Conservation (phyloP, 2,888 invertebrate genomes). For the Agrochola lychnidis region DNA sequence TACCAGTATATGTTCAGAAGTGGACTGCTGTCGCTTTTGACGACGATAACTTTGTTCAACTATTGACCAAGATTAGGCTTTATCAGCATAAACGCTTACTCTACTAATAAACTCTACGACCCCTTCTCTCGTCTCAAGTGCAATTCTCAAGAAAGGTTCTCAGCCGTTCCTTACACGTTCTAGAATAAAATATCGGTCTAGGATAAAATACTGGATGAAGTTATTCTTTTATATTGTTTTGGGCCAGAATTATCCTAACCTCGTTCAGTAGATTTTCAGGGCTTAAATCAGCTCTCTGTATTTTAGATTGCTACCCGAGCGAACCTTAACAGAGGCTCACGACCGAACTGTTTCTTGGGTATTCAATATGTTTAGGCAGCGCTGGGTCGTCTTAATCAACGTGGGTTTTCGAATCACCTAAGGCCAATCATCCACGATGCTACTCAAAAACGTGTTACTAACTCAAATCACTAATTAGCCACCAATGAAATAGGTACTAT, state of each 20-base stretch:
- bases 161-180: conserved; percentile 30
- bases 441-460: background rate
- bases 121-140: conserved; percentile 20
- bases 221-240: conserved; percentile 59
- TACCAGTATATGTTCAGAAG: background rate
- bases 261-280: conserved; percentile 33
- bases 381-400: conserved; percentile 13
- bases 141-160: conserved; percentile 35
- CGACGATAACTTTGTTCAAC: conserved; percentile 1
- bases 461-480: too few species aligned
- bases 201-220: conserved; percentile 43
- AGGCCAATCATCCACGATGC: background rate
- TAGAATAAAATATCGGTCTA: conserved; percentile 48
- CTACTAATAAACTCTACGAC: conserved; percentile 34
- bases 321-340: conserved; percentile 17
- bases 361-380: conserved; percentile 39
- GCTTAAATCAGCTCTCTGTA: conserved; percentile 32
- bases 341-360: conserved; percentile 33
- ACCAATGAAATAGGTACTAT: background rate
- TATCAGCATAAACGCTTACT: conserved; percentile 22
- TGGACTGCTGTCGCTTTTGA: background rate
- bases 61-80: conserved; percentile 19
- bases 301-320: conserved; percentile 31
- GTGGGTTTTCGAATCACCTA: background rate
- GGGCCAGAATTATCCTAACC: conserved; percentile 45